These are phyloP conservation scores for Ceratitis capitata DNA, from an alignment of 1,140 invertebrate genomes.

Conservation along the genomic window DNA sequence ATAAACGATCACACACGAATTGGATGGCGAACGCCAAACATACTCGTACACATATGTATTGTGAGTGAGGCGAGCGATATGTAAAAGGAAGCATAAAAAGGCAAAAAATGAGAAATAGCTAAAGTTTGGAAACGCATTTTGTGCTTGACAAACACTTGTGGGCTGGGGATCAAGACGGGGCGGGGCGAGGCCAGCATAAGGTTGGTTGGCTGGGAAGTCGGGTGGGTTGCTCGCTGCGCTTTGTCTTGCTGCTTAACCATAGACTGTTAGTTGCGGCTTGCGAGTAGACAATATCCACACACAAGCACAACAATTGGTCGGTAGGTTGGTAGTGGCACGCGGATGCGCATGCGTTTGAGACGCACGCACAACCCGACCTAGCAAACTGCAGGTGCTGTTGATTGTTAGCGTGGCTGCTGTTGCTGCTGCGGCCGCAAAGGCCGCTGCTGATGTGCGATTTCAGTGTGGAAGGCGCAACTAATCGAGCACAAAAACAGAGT, in stretches of 20 bases:
- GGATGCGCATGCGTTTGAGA: not conserved
- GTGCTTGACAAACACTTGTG: not conserved
- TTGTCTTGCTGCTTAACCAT: not conserved
- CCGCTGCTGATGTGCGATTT: not conserved
- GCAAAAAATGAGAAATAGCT: not conserved
- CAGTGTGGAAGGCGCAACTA: conserved; percentile 16
- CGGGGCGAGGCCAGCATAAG: no score
- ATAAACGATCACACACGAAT: not conserved
- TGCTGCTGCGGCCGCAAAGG: not conserved
- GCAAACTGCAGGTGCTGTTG: not conserved
- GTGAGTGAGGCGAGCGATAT: not conserved
- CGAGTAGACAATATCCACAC: not conserved
- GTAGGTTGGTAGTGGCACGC: not conserved
- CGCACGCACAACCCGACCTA: not conserved
- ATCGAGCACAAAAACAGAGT: not conserved
- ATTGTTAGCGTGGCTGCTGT: not conserved
- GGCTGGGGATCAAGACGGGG: no score
- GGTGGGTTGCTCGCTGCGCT: not conserved
- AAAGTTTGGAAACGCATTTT: not conserved
- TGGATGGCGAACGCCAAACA: not conserved
- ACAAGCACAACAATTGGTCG: not conserved
- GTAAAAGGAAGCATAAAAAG: not conserved
- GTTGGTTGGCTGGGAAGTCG: not conserved
- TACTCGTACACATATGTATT: no score
- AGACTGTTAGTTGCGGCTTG: not conserved